Evolutionary conservation across 2,113 vertebrate genomes (phyloP).

Genomic region (Pyrgilauda ruficollis): DNA sequence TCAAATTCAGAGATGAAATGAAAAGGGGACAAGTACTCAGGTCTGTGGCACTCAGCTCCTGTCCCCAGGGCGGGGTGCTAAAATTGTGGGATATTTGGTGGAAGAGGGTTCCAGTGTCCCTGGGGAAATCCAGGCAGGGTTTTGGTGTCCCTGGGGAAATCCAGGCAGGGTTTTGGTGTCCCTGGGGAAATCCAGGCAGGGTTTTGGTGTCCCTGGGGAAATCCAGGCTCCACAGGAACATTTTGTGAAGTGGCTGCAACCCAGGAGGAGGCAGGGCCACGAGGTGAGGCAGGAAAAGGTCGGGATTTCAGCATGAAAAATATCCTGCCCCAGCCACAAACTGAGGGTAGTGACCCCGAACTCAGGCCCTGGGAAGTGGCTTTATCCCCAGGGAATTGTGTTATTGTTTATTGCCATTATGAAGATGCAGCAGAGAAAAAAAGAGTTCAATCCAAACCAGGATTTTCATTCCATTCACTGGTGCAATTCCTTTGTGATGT

Average conservation of each 20-base stretch:
- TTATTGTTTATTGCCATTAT: not conserved
- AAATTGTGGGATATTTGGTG: rapidly evolving
- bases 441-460: not conserved
- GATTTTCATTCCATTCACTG: not conserved
- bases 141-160: not conserved
- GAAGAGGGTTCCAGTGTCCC: not conserved
- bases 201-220: not conserved
- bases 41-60: not conserved
- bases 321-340: not conserved
- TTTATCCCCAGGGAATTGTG: not conserved
- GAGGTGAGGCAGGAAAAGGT: not conserved
- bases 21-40: not conserved
- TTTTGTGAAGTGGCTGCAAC: not conserved
- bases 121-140: no score
- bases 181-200: not conserved
- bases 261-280: not conserved
- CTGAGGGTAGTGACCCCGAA: not conserved
- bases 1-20: not conserved
- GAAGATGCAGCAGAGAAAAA: not conserved
- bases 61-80: not conserved
- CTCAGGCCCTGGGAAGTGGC: not conserved
- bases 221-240: no score
- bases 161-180: not conserved
- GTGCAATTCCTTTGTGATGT: not conserved
- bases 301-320: not conserved